These are phyloP conservation scores for Uloborus diversus DNA, from an alignment of 1,140 invertebrate genomes.

Conservation along the genomic window DNA sequence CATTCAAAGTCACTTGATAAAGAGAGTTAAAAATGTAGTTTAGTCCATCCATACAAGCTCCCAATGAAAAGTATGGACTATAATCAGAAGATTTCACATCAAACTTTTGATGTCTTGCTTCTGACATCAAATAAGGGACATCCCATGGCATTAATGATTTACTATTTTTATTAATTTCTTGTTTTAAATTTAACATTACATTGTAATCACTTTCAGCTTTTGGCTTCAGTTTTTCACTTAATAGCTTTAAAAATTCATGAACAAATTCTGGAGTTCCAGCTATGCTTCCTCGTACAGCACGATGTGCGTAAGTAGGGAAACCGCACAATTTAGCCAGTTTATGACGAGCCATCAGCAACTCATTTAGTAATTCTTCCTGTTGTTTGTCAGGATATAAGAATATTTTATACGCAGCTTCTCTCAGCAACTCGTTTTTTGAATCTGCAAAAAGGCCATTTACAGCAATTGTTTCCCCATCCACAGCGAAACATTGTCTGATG, in stretches of 20 bases:
- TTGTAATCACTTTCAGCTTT: conserved; percentile 68
- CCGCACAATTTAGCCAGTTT: conserved; percentile 85
- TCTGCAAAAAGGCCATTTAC: conserved; percentile 82
- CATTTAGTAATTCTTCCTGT: conserved; percentile 79
- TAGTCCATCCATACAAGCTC: conserved; percentile 94
- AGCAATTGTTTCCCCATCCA: conserved; percentile 76
- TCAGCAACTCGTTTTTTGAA: conserved; percentile 77
- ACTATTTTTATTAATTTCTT: conserved; percentile 64
- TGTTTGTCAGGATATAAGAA: conserved; percentile 81
- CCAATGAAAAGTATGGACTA: conserved; percentile 91
- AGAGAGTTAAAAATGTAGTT: conserved; percentile 83
- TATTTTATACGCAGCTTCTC: conserved; percentile 89
- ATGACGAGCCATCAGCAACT: conserved; percentile 77
- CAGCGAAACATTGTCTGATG: conserved; percentile 78
- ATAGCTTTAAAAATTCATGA: conserved; percentile 78
- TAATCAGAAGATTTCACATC: conserved; percentile 71
- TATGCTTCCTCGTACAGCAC: conserved; percentile 86
- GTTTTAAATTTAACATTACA: conserved; percentile 79
- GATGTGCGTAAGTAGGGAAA: conserved; percentile 86
- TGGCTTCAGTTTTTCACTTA: conserved; percentile 72
- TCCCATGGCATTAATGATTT: conserved; percentile 80
- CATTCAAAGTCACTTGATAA: conserved; percentile 80
- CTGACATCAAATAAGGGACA: conserved; percentile 74
- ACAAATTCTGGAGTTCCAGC: conserved; percentile 83
- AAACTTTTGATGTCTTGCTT: conserved; percentile 35